Base-by-base conservation (phyloP, 2,888 invertebrate genomes). In the Acholoe squamosa region DNA sequence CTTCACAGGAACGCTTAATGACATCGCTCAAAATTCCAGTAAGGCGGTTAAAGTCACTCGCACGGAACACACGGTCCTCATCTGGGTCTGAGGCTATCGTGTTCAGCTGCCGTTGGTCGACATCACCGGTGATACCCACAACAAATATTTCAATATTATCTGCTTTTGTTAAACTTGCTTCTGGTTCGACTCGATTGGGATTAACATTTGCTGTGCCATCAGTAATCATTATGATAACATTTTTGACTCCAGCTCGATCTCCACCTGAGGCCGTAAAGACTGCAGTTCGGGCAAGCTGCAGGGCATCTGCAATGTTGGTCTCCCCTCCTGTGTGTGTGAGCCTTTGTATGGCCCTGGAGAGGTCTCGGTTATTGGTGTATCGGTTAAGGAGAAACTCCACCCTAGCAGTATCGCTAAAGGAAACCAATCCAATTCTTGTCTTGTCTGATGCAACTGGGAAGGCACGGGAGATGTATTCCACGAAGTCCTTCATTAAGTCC, bases 151-250 rank as follows among this genome's bases (percentile, higher is more conserved):
- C 86, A n/a, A 80, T 90, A 19, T 33, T 90, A 12, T 67, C 34
- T 0, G 7, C 90, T 25, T 67, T 25, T 5, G 84, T 86, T 25
- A 33, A 12, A 1, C 7, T 22, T 0, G 90, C 90, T 56, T 90
- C 67, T 1, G 25, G 14, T 12, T 22, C 1, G 28, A 86, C 67
- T 28, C 25, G 84, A 19, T 33, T 28, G 12, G 90, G 93, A 89
- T 94, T 92, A 31, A 95, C 92, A 91, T 80, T 90, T 22, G 90
- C 71, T n/a, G 84, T 71, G 25, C 90, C 90, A 86, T 90, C 90
- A 43, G 90, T 90, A 19, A 90, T 90, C 43, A 90, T 12, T 5
- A 90, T 90, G 25, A 33, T 56, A 25, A 90, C 33, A 51, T 90
- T 90, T 34, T 86, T 84, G 34, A 86, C 90, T 16, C 84, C 67